Base-by-base conservation (phyloP, 2,888 invertebrate species). In the Tyria jacobaeae region DNA sequence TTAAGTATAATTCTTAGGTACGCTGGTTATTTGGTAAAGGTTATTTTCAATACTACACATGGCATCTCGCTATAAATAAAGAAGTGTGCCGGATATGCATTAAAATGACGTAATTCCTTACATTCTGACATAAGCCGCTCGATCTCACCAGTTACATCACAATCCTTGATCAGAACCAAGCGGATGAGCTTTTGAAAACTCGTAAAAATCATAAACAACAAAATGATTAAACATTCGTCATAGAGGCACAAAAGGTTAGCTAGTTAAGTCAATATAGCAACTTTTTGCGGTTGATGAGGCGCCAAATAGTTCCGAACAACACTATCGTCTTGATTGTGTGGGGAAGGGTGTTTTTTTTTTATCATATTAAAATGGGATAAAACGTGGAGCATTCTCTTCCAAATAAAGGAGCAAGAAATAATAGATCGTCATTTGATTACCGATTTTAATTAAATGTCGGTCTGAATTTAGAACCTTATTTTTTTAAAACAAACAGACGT, bases 61-160 rank as follows among this genome's bases (percentile, higher is more conserved):
- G 1, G 6, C 39, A 15, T 59, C 21, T 50, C 57, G 24, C 34
- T 58, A 60, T 63, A 64, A 62, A 57, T 63, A 66, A 61, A 56
- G 15, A 64, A 52, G 49, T 58, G 34, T 75, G 55, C 73, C 76
- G 73, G 65, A 74, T 62, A 31, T 73, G 60, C 65, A 61, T 62
- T 60, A 41, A 50, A 47, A 51, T 75, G 64, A 63, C 60, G 76
- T 21, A 62, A 67, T 60, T 61, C 39, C 59, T 62, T 60, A 60
- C 67, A 73, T 65, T 66, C 70, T 61, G 55, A 65, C 58, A 56
- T 48, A 60, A 35, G 17, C 17, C 48, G 41, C 10, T 37, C 5
- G 34, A 44, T 44, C 47, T 25, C 44, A 17, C 15, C 27, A 44
- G 50, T 75, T 66, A 73, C 62, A 64, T 69, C 60, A 72, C 35